Evolutionary conservation across 2,888 invertebrate species (phyloP).

Genomic region (Pristionchus japonicus): DNA sequence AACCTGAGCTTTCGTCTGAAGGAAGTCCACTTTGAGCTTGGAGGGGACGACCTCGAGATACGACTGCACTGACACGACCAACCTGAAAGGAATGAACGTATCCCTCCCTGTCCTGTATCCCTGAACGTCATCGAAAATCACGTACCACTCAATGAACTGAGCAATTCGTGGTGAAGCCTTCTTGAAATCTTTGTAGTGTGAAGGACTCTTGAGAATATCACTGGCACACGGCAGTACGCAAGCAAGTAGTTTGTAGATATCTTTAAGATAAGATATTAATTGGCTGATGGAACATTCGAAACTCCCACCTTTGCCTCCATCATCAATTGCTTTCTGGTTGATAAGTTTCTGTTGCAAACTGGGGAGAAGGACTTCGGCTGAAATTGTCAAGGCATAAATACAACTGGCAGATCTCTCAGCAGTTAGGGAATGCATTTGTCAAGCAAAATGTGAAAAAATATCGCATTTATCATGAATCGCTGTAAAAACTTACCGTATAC

Average conservation of each 20-base stretch:
- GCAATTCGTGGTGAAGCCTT: background rate
- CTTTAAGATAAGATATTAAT: background rate
- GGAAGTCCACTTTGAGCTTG: background rate
- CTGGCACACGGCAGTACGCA: background rate
- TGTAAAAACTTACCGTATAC: too few species aligned
- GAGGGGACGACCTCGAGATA: slow-evolving; percentile 6
- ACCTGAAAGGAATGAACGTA: background rate
- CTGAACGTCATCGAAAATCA: background rate
- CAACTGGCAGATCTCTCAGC: too few species aligned
- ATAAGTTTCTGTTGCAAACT: too few species aligned
- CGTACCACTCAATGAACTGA: background rate
- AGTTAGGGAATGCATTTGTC: too few species aligned
- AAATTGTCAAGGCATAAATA: too few species aligned
- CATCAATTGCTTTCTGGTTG: too few species aligned
- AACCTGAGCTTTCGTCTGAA: background rate
- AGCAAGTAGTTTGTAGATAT: background rate
- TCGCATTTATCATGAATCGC: too few species aligned
- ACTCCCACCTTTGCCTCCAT: background rate
- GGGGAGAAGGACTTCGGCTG: too few species aligned
- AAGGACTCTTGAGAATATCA: background rate
- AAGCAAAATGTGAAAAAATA: too few species aligned
- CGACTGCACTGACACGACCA: background rate
- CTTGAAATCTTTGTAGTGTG: background rate
- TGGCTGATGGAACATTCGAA: background rate
- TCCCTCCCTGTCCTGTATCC: too few species aligned